Percentiles rank a stretch among this genome's conserved stretches.
phyloP scores from a whole-genome alignment of 2,113 vertebrate genomes.

The Phasianus colchicus region DNA sequence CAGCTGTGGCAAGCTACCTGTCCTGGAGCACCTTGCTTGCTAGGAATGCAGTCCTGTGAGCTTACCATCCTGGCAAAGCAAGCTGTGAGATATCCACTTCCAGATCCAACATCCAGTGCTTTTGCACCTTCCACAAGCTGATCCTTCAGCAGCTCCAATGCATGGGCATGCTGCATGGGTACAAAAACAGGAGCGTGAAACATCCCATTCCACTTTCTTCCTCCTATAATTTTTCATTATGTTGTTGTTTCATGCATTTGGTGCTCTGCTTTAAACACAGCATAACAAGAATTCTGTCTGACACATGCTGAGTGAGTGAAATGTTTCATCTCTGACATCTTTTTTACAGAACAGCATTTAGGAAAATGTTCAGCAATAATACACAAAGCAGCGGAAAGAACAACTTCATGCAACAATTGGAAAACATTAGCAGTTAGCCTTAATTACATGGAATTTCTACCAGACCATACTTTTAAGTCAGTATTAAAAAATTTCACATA shows the following conservation, averaged over 20 bases:
- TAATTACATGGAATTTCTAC: neutral
- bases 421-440: neutral
- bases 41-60: accelerated
- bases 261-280: neutral
- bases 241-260: neutral
- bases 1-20: neutral
- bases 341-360: neutral
- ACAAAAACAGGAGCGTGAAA: neutral
- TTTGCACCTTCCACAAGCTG: slow-evolving; percentile 87
- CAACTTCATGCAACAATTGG: neutral
- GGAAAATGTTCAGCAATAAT: neutral
- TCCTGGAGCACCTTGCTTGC: neutral
- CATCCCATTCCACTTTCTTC: accelerated
- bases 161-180: slow-evolving; percentile 86
- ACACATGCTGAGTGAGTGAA: neutral
- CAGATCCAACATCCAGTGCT: slow-evolving; percentile 91
- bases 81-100: slow-evolving; percentile 90
- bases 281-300: accelerated
- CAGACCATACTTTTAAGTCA: neutral
- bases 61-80: slow-evolving; percentile 93
- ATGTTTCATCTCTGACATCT: neutral
- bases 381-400: neutral
- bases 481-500: neutral
- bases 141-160: slow-evolving; percentile 88
- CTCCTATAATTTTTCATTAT: neutral